Evolutionary conservation across 1,140 invertebrate species (phyloP).

Genomic region (Habropoda laboriosa): DNA sequence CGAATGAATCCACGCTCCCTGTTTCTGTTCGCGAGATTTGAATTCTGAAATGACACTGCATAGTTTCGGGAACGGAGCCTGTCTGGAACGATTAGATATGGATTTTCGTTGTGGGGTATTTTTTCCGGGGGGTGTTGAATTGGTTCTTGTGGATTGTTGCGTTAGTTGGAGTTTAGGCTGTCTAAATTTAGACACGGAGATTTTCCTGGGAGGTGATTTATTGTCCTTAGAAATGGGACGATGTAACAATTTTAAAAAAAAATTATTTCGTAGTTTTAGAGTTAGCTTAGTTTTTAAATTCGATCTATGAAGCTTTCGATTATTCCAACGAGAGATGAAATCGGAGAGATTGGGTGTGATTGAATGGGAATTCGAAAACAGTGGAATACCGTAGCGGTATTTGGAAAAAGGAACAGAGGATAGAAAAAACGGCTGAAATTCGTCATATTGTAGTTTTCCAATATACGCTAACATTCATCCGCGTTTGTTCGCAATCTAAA

Average conservation of each 20-base stretch:
- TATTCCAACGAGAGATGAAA: no score
- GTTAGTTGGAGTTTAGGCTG: no score
- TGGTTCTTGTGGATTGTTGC: neutral
- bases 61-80: neutral
- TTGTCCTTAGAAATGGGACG: no score
- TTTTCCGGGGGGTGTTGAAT: neutral
- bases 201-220: no score
- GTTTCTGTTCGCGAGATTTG: constrained; percentile 1
- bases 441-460: neutral
- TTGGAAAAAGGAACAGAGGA: neutral
- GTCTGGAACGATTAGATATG: neutral
- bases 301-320: no score
- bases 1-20: neutral
- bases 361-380: neutral
- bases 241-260: no score
- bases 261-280: no score
- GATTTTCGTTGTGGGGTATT: neutral
- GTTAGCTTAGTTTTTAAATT: no score
- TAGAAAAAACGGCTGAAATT: neutral
- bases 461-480: neutral
- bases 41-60: constrained; percentile 17
- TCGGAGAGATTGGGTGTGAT: no score
- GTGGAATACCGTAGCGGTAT: neutral
- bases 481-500: constrained; percentile 17
- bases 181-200: no score